Base-by-base conservation (phyloP, 2,113 vertebrate genomes). In the Herpetotheres cachinnans region DNA sequence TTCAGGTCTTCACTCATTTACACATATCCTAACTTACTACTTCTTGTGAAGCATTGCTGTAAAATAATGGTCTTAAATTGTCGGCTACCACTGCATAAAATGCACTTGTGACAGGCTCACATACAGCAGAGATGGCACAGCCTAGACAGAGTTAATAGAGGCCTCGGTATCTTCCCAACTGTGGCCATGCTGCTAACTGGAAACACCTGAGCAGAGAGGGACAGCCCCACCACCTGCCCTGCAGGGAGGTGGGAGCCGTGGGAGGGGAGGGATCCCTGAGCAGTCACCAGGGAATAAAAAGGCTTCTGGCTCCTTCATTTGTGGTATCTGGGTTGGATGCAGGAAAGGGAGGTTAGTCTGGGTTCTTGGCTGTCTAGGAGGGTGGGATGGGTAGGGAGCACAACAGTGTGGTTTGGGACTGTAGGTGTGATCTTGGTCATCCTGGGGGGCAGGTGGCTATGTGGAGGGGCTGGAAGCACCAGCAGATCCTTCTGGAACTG, bases 371-470 rank as follows among this genome's bases (percentile, higher is more conserved):
- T 88, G 3, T 6, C 26, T 4, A 4, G 38, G 56, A 24, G 49
- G 16, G 12, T 44, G 58, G 34, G 22, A 9, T 73, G 50, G 47
- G 2, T 20, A 10, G 17, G 40, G 71, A 80, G 16, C 5, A 40
- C 10, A 13, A 11, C 6, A 9, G 1, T 1, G 0, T 2, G 20
- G 56, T 30, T 2, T 73, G 67, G 16, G 46, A 12, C 6, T 32
- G 8, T 27, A 34, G 42, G 22, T 50, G 52, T 56, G 44, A 56
- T 16, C 38, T 42, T 30, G 76, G n/a, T 38, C 46, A 5, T 13
- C 16, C 34, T 38, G 26, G 25, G 15, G 59, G 40, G 36, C 6
- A 42, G 42, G 36, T 49, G 63, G 25, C 30, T 8, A 6, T 3
- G 3, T 0, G 5, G 77, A 40, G 7, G 18, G 70, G 13, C 10